phyloP scores from a whole-genome alignment of 2,888 invertebrate species.

The Macrosiphum euphorbiae region DNA sequence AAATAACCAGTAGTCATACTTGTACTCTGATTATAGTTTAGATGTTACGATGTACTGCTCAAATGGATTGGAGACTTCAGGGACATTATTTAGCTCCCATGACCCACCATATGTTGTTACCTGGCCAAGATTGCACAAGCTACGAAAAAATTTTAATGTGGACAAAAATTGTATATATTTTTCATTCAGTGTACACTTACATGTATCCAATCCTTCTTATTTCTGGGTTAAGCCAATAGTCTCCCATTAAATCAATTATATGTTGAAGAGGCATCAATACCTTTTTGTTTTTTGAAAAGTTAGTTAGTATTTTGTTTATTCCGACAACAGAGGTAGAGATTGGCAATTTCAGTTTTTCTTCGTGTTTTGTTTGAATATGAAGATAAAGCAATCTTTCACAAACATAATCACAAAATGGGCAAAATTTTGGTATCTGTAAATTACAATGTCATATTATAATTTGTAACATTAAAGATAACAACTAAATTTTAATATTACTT shows the following conservation, averaged over 20 bases:
- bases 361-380: background rate
- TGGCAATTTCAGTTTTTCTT: background rate
- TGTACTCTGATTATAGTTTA: background rate
- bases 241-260: background rate
- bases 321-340: background rate
- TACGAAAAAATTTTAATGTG: background rate
- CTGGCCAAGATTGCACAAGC: background rate
- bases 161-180: background rate
- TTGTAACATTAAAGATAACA: background rate
- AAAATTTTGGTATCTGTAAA: background rate
- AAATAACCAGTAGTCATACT: background rate
- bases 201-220: background rate
- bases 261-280: background rate
- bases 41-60: background rate
- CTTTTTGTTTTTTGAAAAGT: background rate
- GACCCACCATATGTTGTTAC: slow-evolving; percentile 18
- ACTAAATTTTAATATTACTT: background rate
- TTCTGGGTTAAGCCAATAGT: background rate
- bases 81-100: background rate
- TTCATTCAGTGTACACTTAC: background rate
- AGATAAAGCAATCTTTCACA: background rate
- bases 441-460: background rate
- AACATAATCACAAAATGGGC: slow-evolving; percentile 1
- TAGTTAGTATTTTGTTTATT: background rate
- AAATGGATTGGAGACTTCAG: slow-evolving; percentile 27